Percentiles rank a stretch among this genome's conserved stretches.
phyloP scores from a whole-genome alignment of 2,113 vertebrate genomes.

The Sclerurus mexicanus region DNA sequence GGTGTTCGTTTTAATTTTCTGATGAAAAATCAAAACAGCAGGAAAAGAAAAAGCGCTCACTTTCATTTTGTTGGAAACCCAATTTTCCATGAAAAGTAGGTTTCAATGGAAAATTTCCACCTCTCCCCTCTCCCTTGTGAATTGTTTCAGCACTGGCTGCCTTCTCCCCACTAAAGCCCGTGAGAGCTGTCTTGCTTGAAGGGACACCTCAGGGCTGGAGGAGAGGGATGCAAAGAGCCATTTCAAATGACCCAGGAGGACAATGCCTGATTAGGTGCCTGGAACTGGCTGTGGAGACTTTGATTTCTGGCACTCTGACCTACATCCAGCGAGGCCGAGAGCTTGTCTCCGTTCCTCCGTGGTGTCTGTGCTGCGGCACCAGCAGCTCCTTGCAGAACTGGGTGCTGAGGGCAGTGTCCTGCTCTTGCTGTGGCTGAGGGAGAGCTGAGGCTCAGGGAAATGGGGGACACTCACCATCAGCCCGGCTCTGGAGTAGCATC shows the following conservation, averaged over 20 bases:
- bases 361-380: rapidly evolving
- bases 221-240: not conserved
- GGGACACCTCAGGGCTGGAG: not conserved
- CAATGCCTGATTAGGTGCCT: not conserved
- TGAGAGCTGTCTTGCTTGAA: not conserved
- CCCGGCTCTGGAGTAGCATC: not conserved
- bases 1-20: constrained; percentile 26
- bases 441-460: not conserved
- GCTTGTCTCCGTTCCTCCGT: rapidly evolving
- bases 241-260: not conserved
- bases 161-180: not conserved
- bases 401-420: not conserved
- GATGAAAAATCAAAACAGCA: constrained; percentile 7
- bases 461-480: not conserved
- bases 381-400: not conserved
- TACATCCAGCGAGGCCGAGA: not conserved
- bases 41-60: not conserved
- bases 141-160: not conserved
- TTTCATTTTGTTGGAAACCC: constrained; percentile 28
- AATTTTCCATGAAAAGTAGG: constrained; percentile 41
- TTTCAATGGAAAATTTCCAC: constrained; percentile 40
- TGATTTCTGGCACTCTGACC: not conserved
- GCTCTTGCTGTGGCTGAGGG: not conserved
- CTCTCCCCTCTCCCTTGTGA: not conserved
- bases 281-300: not conserved